These are phyloP conservation scores for Cyprinella venusta DNA, from an alignment of 2,797 vertebrate genomes.

Conservation along the genomic window DNA sequence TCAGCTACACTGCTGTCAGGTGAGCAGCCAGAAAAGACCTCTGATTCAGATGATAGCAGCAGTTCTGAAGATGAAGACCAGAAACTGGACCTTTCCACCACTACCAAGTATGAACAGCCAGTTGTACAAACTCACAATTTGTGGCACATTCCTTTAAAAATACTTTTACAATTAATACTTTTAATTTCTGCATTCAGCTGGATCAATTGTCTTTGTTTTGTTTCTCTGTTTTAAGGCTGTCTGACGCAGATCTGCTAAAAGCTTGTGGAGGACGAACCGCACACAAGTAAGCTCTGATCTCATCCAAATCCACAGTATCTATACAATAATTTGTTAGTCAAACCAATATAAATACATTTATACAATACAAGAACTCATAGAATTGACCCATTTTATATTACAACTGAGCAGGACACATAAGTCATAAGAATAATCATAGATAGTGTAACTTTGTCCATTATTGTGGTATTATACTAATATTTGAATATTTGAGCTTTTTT, in stretches of 20 bases:
- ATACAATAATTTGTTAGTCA: not conserved
- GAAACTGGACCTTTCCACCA: conserved; percentile 81
- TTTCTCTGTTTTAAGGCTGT: conserved; percentile 74
- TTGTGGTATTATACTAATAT: not conserved
- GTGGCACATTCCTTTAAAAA: not conserved
- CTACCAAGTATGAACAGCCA: conserved; percentile 73
- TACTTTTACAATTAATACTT: not conserved
- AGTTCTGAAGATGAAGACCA: conserved; percentile 78
- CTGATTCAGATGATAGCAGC: conserved; percentile 65
- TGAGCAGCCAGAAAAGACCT: conserved; percentile 69
- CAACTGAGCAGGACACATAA: not conserved
- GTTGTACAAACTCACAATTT: not conserved
- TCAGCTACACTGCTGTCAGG: conserved; percentile 81
- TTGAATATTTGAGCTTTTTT: not conserved
- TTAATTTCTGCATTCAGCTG: not conserved
- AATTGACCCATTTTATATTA: not conserved
- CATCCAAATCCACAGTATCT: not conserved
- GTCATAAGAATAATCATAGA: not conserved
- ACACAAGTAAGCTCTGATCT: conserved; percentile 85
- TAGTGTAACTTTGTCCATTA: not conserved
- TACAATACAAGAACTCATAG: not conserved
- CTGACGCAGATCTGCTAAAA: conserved; percentile 84
- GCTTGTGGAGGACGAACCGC: conserved; percentile 91
- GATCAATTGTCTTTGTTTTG: not conserved
- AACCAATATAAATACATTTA: not conserved